Percentiles rank a stretch among this genome's conserved stretches.
Conservation (phyloP, 2,797 vertebrate species). For the Myioborus melanocephalus region DNA sequence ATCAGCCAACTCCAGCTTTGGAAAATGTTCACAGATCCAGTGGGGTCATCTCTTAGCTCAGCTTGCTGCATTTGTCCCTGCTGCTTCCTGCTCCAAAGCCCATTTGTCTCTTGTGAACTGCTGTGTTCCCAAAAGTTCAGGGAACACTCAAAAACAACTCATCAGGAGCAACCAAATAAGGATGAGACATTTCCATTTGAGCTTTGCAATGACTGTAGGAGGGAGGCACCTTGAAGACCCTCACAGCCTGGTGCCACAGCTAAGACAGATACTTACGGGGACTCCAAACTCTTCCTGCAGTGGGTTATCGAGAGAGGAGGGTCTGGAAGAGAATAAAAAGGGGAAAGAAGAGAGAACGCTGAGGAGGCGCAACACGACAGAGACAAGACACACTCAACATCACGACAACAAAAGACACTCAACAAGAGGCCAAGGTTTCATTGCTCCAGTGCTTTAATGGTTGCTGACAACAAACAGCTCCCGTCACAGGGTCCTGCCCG, state of each 20-base stretch:
- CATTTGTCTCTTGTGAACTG: not conserved
- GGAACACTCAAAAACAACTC: not conserved
- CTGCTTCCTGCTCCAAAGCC: conserved; percentile 16
- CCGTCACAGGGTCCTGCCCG: conserved; percentile 24
- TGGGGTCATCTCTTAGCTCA: not conserved
- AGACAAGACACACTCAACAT: conserved; percentile 23
- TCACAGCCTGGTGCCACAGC: not conserved
- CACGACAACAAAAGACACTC: conserved; percentile 59
- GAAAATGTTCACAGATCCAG: not conserved
- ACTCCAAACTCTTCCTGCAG: conserved; percentile 96
- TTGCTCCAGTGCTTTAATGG: conserved; percentile 56
- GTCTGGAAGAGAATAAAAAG: conserved; percentile 79
- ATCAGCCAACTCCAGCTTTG: not conserved
- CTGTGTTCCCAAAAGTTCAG: not conserved
- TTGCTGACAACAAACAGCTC: conserved; percentile 55
- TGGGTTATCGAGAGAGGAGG: conserved; percentile 97
- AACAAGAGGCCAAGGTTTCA: conserved; percentile 58
- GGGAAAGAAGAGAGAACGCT: conserved; percentile 45
- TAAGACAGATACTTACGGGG: conserved; percentile 88
- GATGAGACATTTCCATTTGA: not conserved
- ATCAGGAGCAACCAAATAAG: not conserved
- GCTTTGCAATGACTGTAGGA: not conserved
- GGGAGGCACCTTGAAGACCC: not conserved
- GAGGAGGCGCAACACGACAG: conserved; percentile 25
- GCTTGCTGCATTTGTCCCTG: not conserved